Percentiles rank a stretch among this genome's conserved stretches.
These are phyloP conservation scores for Limonius californicus DNA, from an alignment of 1,140 invertebrate genomes.

Conservation along the genomic window DNA sequence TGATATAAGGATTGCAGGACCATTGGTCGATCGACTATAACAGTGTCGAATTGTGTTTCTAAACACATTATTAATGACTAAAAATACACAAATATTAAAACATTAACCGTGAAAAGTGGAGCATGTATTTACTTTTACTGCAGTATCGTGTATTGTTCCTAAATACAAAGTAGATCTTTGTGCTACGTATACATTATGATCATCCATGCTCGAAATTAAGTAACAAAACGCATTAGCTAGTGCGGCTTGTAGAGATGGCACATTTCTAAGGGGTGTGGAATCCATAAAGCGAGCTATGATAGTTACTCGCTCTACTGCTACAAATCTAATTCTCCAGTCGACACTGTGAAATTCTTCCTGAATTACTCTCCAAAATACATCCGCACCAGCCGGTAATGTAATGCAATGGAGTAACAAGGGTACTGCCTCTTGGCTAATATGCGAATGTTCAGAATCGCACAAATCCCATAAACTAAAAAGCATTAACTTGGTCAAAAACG, in stretches of 20 bases:
- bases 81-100: conserved; percentile 43
- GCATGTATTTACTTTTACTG: conserved; percentile 73
- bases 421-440: conserved; percentile 85
- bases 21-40: conserved; percentile 94
- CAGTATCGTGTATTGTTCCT: conserved; percentile 88
- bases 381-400: conserved; percentile 85
- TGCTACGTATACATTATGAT: conserved; percentile 90
- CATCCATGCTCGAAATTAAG: conserved; percentile 92
- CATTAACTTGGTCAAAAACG: too few relatives aligned
- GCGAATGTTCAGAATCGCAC: conserved; percentile 88
- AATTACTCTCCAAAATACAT: conserved; percentile 92
- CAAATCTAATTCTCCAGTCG: conserved; percentile 88
- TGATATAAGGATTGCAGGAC: conserved; percentile 96
- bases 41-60: conserved; percentile 89
- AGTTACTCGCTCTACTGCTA: conserved; percentile 90
- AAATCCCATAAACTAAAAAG: conserved; percentile 84
- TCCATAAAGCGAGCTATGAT: conserved; percentile 92
- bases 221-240: conserved; percentile 96
- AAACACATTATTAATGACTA: conserved; percentile 81
- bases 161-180: conserved; percentile 90
- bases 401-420: conserved; percentile 92
- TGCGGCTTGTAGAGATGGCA: conserved; percentile 84
- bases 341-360: conserved; percentile 89
- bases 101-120: conserved; percentile 14
- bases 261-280: conserved; percentile 76